Evolutionary conservation across 2,888 invertebrate genomes (phyloP).

Genomic region (Phragmatobia fuliginosa): DNA sequence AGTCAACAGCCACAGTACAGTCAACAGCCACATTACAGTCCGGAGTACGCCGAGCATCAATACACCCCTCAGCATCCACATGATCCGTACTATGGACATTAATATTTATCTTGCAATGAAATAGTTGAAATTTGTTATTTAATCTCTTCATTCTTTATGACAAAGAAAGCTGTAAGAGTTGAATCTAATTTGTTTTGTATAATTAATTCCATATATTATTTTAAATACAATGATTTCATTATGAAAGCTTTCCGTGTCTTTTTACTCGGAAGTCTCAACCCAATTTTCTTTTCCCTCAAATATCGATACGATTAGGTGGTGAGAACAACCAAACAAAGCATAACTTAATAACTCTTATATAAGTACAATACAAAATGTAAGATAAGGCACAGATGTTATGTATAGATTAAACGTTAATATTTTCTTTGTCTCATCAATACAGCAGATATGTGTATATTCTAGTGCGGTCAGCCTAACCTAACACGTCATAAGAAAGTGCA

Average conservation of each 20-base stretch:
- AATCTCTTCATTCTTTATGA: conserved; percentile 24
- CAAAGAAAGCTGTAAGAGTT: conserved; percentile 39
- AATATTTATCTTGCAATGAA: conserved; percentile 24
- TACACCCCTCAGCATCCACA: conserved; percentile 55
- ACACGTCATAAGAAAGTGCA: conserved; percentile 83
- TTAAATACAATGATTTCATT: background rate
- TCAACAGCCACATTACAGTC: conserved; percentile 15
- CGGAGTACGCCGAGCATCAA: conserved; percentile 37
- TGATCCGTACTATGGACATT: conserved; percentile 77
- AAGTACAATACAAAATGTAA: background rate
- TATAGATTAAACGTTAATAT: background rate
- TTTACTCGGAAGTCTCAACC: background rate
- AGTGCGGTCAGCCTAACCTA: conserved; percentile 53
- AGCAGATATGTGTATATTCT: conserved; percentile 49
- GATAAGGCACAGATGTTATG: background rate
- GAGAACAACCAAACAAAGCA: background rate
- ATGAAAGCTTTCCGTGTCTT: background rate
- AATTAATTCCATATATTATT: conserved; percentile 11
- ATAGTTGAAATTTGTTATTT: background rate
- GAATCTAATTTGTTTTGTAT: conserved; percentile 24
- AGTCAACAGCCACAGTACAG: conserved; percentile 22
- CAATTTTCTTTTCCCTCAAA: background rate
- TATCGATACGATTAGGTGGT: background rate
- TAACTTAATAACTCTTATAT: background rate
- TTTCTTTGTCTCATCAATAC: conserved; percentile 63